Evolutionary conservation across 2,797 vertebrate genomes (phyloP), one percentile per base, ranked within the genome.

Genomic region (Myiothlypis chrysogaster): DNA sequence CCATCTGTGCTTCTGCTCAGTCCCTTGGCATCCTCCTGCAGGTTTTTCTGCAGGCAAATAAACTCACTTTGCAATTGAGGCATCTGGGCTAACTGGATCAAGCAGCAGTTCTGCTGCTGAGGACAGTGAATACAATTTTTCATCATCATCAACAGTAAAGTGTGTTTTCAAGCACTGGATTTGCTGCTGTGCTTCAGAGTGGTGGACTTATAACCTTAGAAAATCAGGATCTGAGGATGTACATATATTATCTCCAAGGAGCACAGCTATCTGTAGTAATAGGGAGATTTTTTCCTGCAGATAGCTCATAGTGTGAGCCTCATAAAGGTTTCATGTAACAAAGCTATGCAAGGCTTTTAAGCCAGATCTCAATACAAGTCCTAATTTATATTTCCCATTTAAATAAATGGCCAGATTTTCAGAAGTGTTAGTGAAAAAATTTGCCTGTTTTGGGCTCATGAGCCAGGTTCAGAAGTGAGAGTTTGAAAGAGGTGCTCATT

Each of bases 221-320:
- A 95, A 95, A 93, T 85, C 88, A 80, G 68, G 73, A 95, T 95
- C 70, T 95, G 90, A 92, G 86, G 77, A 82, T 87, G 92, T 95
- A 94, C 88, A 92, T 95, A 89, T 49, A 94, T 90, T 94, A 95
- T 68, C 92, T 92, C 81, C 92, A 80, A 90, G 87, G 78, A 96
- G 68, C 44, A 85, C 27, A 95, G 93, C 92, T 73, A 77, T 93
- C 71, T 92, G 78, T 82, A 77, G 83, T 43, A 95, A 92, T 53
- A 77, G 81, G 77, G 66, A 95, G 88, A 94, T 94, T 61, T 61
- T 49, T 94, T 90, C 64, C 77, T 82, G 39, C 73, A 77, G 92
- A 73, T 90, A 79, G 60, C 63, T 96, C 4, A 0, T 82, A 60
- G 88, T 43, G 37, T 60, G 86, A 94, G 81, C 73, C 70, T 96